A percentile compares a stretch with the other conserved stretches of the same genome.
phyloP scores from a whole-genome alignment of 2,113 vertebrate genomes.

The Macaca nemestrina region DNA sequence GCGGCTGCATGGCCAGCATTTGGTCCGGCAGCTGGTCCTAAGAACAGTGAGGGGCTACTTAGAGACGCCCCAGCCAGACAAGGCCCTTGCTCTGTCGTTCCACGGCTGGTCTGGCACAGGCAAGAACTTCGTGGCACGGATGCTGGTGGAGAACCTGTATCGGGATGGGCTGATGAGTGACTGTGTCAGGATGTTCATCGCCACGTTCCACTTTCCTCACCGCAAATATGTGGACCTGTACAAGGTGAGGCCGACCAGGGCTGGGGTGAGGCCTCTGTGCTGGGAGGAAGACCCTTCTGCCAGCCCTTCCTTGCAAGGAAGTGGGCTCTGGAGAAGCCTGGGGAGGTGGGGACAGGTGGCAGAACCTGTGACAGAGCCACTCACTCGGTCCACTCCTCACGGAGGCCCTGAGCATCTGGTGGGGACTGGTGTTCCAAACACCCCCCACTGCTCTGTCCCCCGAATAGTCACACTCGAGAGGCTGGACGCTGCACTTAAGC shows the following conservation, averaged over 20 bases:
- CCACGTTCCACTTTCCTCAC: conserved; percentile 95
- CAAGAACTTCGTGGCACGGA: conserved; percentile 95
- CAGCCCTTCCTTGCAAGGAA: background rate
- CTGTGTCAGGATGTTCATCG: conserved; percentile 92
- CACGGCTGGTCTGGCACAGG: conserved; percentile 98
- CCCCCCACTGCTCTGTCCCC: background rate
- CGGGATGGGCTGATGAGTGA: conserved; percentile 91
- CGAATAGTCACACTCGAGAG: background rate
- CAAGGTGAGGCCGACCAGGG: conserved; percentile 86
- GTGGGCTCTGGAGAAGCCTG: background rate
- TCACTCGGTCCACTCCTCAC: background rate
- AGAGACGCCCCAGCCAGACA: conserved; percentile 84
- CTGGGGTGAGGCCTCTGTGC: background rate
- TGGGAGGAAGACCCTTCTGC: too few relatives aligned
- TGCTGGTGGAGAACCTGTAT: conserved; percentile 93
- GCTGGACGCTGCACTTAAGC: background rate
- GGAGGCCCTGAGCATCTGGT: background rate
- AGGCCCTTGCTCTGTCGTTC: conserved; percentile 94
- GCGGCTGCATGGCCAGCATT: conserved; percentile 94
- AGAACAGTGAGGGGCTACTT: conserved; percentile 88
- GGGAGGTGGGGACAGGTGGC: background rate
- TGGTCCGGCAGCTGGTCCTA: conserved; percentile 89
- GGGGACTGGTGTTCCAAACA: too few relatives aligned
- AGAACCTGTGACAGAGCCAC: background rate
- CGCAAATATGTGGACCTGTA: conserved; percentile 89